Conservation (phyloP, 2,888 invertebrate genomes). For the Andrena praecox region DNA sequence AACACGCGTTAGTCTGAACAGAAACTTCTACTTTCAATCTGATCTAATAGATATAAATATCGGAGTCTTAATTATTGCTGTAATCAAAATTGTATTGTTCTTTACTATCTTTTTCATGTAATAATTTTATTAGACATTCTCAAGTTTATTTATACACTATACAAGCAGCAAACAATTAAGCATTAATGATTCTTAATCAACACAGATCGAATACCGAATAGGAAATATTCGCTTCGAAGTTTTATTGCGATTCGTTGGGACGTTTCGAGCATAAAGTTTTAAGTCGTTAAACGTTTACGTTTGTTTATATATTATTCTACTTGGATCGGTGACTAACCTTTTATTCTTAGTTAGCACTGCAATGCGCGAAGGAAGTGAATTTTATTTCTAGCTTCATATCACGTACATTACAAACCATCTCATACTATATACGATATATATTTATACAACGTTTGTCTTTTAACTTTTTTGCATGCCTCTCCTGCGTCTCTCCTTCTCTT, state of each 20-base stretch:
- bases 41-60: slow-evolving; percentile 49
- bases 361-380: slow-evolving; percentile 14
- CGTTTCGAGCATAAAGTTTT: slow-evolving; percentile 20
- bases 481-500: slow-evolving; percentile 89
- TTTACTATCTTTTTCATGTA: slow-evolving; percentile 45
- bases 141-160: slow-evolving; percentile 39
- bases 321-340: slow-evolving; percentile 36
- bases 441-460: slow-evolving; percentile 83
- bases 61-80: slow-evolving; percentile 40
- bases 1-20: slow-evolving; percentile 20
- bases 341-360: slow-evolving; percentile 42
- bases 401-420: slow-evolving; percentile 61
- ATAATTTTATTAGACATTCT: slow-evolving; percentile 49
- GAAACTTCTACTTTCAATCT: slow-evolving; percentile 50
- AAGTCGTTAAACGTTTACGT: slow-evolving; percentile 11
- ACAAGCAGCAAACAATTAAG: slow-evolving; percentile 6
- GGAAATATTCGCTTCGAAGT: slow-evolving; percentile 18
- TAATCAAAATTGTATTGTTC: slow-evolving; percentile 49
- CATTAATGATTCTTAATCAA: slow-evolving; percentile 20
- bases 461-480: slow-evolving; percentile 88
- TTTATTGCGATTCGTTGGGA: slow-evolving; percentile 13
- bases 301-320: slow-evolving; percentile 29
- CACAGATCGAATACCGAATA: slow-evolving; percentile 10
- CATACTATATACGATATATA: slow-evolving; percentile 73
- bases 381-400: slow-evolving; percentile 60